Percentiles rank a stretch among this genome's conserved stretches.
Evolutionary conservation across 1,140 invertebrate species (phyloP).

Genomic region (Mesaphorura yosii): DNA sequence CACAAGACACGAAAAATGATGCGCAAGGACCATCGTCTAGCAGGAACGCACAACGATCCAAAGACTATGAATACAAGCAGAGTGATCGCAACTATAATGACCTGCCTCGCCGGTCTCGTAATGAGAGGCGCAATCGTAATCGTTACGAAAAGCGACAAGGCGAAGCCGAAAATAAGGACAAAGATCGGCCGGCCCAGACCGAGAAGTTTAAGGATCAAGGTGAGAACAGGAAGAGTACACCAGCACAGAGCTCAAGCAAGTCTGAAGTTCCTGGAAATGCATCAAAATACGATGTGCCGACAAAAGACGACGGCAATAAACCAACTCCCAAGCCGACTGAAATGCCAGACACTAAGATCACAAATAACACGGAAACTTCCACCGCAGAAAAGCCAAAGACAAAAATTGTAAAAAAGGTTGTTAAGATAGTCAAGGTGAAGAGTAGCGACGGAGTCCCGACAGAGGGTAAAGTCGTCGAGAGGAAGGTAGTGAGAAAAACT

Average conservation of each 20-base stretch:
- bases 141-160: too few species aligned
- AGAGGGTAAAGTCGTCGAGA: neutral
- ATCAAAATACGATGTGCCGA: neutral
- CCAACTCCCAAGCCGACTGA: neutral
- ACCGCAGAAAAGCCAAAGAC: conserved; percentile 13
- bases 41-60: too few species aligned
- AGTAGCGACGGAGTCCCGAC: neutral
- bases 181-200: too few species aligned
- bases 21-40: too few species aligned
- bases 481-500: neutral
- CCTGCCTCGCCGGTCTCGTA: too few species aligned
- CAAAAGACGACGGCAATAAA: neutral
- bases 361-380: neutral
- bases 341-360: conserved; percentile 27
- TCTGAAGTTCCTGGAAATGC: neutral
- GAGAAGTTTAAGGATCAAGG: too few species aligned
- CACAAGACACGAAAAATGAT: too few species aligned
- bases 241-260: neutral
- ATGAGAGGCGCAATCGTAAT: too few species aligned
- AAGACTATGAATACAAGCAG: too few species aligned
- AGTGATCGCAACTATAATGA: too few species aligned
- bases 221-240: neutral
- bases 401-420: conserved; percentile 25
- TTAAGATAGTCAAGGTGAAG: conserved; percentile 16
- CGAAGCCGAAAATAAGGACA: too few species aligned